A percentile compares a stretch with the other conserved stretches of the same genome.
Evolutionary conservation across 2,113 vertebrate genomes (phyloP).

Genomic region (Otocyon megalotis): DNA sequence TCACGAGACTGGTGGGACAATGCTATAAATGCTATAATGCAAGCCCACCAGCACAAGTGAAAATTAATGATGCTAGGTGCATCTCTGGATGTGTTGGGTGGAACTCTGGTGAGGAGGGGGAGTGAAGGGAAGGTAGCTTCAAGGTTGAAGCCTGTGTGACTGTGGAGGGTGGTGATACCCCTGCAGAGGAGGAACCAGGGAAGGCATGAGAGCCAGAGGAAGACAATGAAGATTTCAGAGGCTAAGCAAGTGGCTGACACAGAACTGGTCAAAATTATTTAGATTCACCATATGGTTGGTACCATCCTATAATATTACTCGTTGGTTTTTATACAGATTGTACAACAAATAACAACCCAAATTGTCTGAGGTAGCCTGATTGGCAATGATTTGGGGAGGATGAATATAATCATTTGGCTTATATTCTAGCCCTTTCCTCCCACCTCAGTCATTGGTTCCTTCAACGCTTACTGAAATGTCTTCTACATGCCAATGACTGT

Average conservation of each 20-base stretch:
- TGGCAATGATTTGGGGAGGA: not conserved
- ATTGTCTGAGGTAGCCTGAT: not conserved
- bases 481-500: not conserved
- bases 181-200: not conserved
- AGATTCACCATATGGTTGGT: not conserved
- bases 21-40: accelerated
- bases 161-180: accelerated
- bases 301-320: not conserved
- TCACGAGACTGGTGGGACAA: accelerated
- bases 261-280: not conserved
- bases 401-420: not conserved
- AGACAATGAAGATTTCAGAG: not conserved
- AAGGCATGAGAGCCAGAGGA: not conserved
- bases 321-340: not conserved
- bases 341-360: too few species aligned
- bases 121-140: not conserved
- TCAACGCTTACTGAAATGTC: not conserved
- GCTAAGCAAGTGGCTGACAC: not conserved
- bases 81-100: accelerated
- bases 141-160: not conserved
- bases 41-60: too few species aligned
- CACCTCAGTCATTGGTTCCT: not conserved
- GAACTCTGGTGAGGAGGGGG: not conserved
- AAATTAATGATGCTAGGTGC: accelerated
- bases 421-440: not conserved